Conservation (phyloP, 2,113 vertebrate species). For the Ellobius talpinus region DNA sequence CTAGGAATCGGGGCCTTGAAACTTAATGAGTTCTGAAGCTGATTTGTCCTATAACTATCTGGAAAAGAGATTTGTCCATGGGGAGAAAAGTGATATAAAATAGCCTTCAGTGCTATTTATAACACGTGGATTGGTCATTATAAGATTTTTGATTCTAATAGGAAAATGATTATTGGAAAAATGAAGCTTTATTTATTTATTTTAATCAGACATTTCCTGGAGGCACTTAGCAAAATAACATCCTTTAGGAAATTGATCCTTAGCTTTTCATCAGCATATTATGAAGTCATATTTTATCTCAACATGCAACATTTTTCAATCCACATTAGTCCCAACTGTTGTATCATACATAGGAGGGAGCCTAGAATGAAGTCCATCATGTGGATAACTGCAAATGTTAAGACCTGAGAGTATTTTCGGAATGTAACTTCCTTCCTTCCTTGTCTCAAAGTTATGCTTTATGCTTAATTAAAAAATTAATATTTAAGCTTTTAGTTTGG, state of each 20-base stretch:
- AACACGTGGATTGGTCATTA: conserved; percentile 92
- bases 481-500: neutral
- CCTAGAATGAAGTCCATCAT: neutral
- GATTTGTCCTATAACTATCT: conserved; percentile 92
- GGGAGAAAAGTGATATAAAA: conserved; percentile 95
- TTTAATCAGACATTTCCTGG: conserved; percentile 89
- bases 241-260: conserved; percentile 94
- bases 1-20: neutral
- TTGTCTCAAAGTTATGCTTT: neutral
- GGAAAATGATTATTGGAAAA: conserved; percentile 94
- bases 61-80: conserved; percentile 92
- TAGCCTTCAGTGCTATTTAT: conserved; percentile 92
- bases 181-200: conserved; percentile 88
- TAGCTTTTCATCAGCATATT: conserved; percentile 90
- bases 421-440: neutral
- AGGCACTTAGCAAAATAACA: conserved; percentile 92
- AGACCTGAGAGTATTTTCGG: neutral
- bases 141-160: conserved; percentile 92
- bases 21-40: accelerated
- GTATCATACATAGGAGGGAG: conserved; percentile 78
- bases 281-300: conserved; percentile 90
- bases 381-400: neutral
- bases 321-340: conserved; percentile 86
- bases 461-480: too few species aligned
- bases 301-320: conserved; percentile 95